Evolutionary conservation across 2,888 invertebrate species (phyloP), one percentile per base, ranked within the genome.

Genomic region (Eupithecia abbreviata): DNA sequence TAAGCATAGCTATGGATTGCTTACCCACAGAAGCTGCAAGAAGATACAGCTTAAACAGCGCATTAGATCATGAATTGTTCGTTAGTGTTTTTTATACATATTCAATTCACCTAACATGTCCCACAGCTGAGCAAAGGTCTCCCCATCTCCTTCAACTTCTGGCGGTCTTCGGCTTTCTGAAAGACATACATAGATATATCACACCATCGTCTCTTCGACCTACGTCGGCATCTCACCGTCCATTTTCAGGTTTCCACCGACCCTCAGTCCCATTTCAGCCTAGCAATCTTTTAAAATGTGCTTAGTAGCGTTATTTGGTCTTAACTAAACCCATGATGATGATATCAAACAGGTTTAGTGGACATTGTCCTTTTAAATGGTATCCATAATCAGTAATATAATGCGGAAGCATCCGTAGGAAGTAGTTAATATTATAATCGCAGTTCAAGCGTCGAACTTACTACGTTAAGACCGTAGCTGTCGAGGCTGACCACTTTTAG

Each of bases 391-490:
- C 41, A 15, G 66, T 70, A 73, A 62, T 73, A 65, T 62, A 72
- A 76, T 55, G 13, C 78, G 78, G 76, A 78, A 78, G 62, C 65
- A 58, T 69, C 43, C 42, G 10, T 71, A 58, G 76, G 78, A 78
- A 78, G 76, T 74, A 12, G 72, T 72, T 77, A 72, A 67, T 67
- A 74, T 65, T 71, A 49, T 73, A 67, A 66, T 74, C 45, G 74
- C 4, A 15, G 67, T 66, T 65, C 55, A 67, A 18, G 15, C 66
- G 66, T 49, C 30, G 71, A 73, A 73, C 10, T 7, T 15, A 15
- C 55, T 5, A 66, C 41, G 62, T 12, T 30, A 68, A 67, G 13
- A 58, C 72, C 75, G 58, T 18, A 18, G 5, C 68, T n/a, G n/a
- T 45, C 47, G 73, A 77, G 77, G 77, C 49, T 75, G 41, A 58